Percentiles rank a stretch among this genome's conserved stretches.
These are phyloP conservation scores for Cygnus buccinator DNA, from an alignment of 2,113 vertebrate genomes.

Conservation along the genomic window DNA sequence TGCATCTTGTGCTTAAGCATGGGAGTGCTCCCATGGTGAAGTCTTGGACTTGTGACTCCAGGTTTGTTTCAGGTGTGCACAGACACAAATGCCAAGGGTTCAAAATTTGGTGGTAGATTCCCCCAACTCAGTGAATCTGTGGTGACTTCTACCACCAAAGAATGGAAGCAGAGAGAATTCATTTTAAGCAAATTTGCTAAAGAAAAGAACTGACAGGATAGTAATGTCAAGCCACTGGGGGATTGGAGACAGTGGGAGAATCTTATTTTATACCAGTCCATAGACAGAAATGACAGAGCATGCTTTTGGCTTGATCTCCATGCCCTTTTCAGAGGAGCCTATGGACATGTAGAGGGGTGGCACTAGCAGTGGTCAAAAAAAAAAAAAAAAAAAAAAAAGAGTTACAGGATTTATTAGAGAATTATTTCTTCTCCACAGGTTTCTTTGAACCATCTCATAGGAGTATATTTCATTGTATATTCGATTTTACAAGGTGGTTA, in stretches of 20 bases:
- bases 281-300: background rate
- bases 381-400: constrained; percentile 8
- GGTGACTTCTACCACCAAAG: background rate
- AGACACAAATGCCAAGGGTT: background rate
- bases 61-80: background rate
- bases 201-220: background rate
- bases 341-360: background rate
- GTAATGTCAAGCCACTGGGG: background rate
- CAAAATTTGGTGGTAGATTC: background rate
- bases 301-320: background rate
- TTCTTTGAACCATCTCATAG: constrained; percentile 5
- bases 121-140: accelerated
- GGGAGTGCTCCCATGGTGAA: accelerated
- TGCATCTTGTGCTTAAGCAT: accelerated
- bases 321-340: background rate
- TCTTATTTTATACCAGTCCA: background rate
- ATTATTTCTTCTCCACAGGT: constrained; percentile 15
- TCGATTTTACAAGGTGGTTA: constrained; percentile 38
- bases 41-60: background rate
- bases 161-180: background rate
- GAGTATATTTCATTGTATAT: constrained; percentile 15
- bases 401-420: background rate
- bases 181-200: background rate
- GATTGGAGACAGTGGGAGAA: background rate
- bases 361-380: background rate